Percentiles rank a stretch among this genome's conserved stretches.
These are phyloP conservation scores for Nephrocerus scutellatus DNA, from an alignment of 2,888 invertebrate genomes.

Conservation along the genomic window DNA sequence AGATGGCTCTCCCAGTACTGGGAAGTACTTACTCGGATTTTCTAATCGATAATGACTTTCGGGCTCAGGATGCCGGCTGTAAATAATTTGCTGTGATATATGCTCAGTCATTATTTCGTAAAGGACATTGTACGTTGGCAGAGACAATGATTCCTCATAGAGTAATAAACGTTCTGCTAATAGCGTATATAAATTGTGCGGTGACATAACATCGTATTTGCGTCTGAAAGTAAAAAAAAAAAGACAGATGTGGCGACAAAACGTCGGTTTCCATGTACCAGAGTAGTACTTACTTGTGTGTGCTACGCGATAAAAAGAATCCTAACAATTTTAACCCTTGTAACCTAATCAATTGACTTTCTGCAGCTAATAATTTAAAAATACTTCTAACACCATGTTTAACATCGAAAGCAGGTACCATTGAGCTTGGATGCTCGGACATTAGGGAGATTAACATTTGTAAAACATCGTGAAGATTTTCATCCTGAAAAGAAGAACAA, in stretches of 20 bases:
- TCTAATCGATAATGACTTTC: conserved; percentile 91
- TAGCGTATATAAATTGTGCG: conserved; percentile 95
- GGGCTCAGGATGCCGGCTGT: conserved; percentile 90
- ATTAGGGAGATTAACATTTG: conserved; percentile 95
- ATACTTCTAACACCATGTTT: conserved; percentile 95
- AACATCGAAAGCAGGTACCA: conserved; percentile 98
- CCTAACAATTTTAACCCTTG: conserved; percentile 95
- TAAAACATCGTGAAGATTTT: conserved; percentile 95
- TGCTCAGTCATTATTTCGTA: conserved; percentile 98
- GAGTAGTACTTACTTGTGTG: conserved; percentile 74
- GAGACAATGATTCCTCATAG: conserved; percentile 80
- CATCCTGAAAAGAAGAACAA: conserved; percentile 58
- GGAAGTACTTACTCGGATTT: conserved; percentile 90
- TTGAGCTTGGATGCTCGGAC: conserved; percentile 97
- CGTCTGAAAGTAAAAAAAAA: conserved; percentile 54
- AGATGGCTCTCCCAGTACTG: too few species aligned
- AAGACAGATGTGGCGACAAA: background rate
- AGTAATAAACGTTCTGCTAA: conserved; percentile 86
- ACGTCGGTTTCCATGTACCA: conserved; percentile 3
- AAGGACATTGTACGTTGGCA: conserved; percentile 96
- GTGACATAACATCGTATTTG: conserved; percentile 98
- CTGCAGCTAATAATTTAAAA: conserved; percentile 92
- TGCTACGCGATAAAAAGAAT: conserved; percentile 95
- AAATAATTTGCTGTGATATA: conserved; percentile 89
- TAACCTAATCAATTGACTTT: conserved; percentile 90